Percentiles rank a stretch among this genome's conserved stretches.
phyloP scores from a whole-genome alignment of 2,113 vertebrate species.

The Suncus etruscus region DNA sequence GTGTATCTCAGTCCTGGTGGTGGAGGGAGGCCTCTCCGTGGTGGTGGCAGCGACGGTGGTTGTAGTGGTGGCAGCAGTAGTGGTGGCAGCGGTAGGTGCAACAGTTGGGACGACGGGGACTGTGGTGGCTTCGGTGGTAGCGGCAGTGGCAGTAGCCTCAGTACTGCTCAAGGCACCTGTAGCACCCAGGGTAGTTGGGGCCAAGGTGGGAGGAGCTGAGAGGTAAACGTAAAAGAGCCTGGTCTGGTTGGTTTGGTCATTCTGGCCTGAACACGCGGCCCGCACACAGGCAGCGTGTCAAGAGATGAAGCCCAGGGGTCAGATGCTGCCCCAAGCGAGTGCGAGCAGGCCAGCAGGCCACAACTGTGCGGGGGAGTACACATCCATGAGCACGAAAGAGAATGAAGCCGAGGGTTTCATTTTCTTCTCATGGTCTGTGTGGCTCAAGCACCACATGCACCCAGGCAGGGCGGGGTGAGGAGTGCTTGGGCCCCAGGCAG shows the following conservation, averaged over 20 bases:
- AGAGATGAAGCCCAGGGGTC: not conserved
- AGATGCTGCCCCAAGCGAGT: constrained; percentile 22
- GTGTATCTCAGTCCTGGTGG: constrained; percentile 84
- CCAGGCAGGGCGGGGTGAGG: constrained; percentile 8
- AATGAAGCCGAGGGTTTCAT: constrained; percentile 64
- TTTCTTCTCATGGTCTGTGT: constrained; percentile 61
- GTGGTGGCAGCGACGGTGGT: constrained; percentile 78
- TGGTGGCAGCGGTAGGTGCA: constrained; percentile 65
- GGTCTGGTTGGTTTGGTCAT: constrained; percentile 37
- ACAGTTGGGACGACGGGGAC: constrained; percentile 75
- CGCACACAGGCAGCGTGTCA: constrained; percentile 47
- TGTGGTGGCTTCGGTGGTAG: constrained; percentile 83
- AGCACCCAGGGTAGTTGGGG: constrained; percentile 82
- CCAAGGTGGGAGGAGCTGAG: constrained; percentile 86
- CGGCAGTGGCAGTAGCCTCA: constrained; percentile 84
- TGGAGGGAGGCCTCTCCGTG: constrained; percentile 84
- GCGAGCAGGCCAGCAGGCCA: not conserved
- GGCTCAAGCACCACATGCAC: constrained; percentile 44
- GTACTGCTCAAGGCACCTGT: constrained; percentile 70
- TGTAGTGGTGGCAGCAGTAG: constrained; percentile 72
- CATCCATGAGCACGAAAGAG: constrained; percentile 2
- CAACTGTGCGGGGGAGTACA: not conserved
- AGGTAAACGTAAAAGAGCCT: constrained; percentile 84
- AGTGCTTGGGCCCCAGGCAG: not conserved
- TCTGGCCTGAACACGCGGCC: not conserved